Evolutionary conservation across 1,140 invertebrate genomes (phyloP).

Genomic region (Cydia splendana): DNA sequence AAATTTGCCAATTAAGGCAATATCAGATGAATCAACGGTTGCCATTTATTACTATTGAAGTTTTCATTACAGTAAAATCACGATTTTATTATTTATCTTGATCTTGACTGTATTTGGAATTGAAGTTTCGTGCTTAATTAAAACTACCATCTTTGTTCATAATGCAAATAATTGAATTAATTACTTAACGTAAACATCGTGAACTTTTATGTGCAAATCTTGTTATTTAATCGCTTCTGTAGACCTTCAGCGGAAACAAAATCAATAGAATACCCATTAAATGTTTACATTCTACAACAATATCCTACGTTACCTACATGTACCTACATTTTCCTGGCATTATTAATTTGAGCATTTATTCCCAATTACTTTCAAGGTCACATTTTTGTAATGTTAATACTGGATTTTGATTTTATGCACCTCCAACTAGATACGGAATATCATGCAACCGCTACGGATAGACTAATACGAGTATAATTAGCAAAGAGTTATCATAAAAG

Average conservation of each 20-base stretch:
- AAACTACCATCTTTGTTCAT: constrained; percentile 7
- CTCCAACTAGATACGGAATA: background rate
- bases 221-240: constrained; percentile 18
- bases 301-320: too few relatives aligned
- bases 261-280: background rate
- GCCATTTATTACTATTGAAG: constrained; percentile 31
- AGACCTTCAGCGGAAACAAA: background rate
- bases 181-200: background rate
- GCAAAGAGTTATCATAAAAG: constrained; percentile 18
- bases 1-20: constrained; percentile 33
- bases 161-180: constrained; percentile 9
- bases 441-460: constrained; percentile 8
- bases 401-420: too few relatives aligned
- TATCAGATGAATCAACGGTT: background rate
- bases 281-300: background rate
- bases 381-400: too few relatives aligned
- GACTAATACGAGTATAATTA: constrained; percentile 1
- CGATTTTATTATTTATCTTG: constrained; percentile 32
- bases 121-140: constrained; percentile 19
- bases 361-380: too few relatives aligned
- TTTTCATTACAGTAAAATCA: constrained; percentile 31
- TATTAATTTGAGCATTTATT: too few relatives aligned
- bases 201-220: constrained; percentile 14
- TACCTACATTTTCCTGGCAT: too few relatives aligned
- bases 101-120: constrained; percentile 9